These are phyloP conservation scores for Lutjanus erythropterus DNA, from an alignment of 2,113 vertebrate genomes.

Conservation along the genomic window DNA sequence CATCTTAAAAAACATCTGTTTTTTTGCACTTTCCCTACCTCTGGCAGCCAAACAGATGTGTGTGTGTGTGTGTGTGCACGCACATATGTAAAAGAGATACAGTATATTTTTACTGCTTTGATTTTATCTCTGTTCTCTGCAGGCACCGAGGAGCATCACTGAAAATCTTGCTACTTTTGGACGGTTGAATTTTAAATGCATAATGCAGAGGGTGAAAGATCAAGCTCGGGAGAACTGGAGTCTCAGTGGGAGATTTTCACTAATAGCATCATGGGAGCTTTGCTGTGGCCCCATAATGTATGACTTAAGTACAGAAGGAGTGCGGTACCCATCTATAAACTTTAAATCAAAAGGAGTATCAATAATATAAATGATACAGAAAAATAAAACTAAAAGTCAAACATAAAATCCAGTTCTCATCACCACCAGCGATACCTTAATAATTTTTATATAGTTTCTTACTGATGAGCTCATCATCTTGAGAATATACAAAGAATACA, in stretches of 20 bases:
- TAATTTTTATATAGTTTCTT: too few relatives aligned
- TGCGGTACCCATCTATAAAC: too few relatives aligned
- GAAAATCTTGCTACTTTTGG: not conserved
- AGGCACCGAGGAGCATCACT: not conserved
- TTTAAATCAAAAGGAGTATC: too few relatives aligned
- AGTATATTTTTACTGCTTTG: not conserved
- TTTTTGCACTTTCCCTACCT: not conserved
- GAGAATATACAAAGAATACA: too few relatives aligned
- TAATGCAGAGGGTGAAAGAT: not conserved
- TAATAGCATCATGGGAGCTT: not conserved
- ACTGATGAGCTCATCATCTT: too few relatives aligned
- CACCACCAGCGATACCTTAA: too few relatives aligned
- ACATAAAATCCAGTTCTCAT: too few relatives aligned
- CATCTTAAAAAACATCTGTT: not conserved
- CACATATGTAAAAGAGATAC: conserved; percentile 5
- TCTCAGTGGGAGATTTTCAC: not conserved
- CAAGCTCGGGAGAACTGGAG: not conserved
- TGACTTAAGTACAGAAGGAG: not conserved
- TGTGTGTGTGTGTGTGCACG: too few relatives aligned
- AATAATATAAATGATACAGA: too few relatives aligned
- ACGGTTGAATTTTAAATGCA: too few relatives aligned
- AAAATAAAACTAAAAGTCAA: too few relatives aligned
- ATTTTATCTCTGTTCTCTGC: not conserved
- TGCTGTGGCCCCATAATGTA: not conserved
- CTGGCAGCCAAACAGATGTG: not conserved